Evolutionary conservation across 2,797 vertebrate genomes (phyloP), one percentile per base, ranked within the genome.

Genomic region (Xenops minutus): DNA sequence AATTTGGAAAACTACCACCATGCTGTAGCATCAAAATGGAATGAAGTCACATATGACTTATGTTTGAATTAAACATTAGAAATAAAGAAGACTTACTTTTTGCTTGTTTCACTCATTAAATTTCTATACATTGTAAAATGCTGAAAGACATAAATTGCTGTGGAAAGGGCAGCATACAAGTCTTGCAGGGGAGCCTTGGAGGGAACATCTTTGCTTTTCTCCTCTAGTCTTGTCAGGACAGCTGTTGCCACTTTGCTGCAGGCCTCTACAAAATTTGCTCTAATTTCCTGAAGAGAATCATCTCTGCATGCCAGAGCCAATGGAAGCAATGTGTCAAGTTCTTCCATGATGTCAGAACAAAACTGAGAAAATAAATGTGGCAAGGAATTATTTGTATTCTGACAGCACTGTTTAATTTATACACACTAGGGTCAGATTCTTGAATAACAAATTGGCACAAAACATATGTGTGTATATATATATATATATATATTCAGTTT

Each of bases 251-350:
- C 98, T 97, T 98, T 98, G 96, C 98, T 97, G 92, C 98, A 99
- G n/a, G 98, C 98, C 88, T 99, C 99, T 91, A 98, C 98, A 85
- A 99, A 99, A 97, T 98, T 99, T 78, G 97, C 97, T 97, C 98
- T 98, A 86, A 99, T 99, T 95, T 99, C 98, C 97, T 98, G 98
- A 91, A 99, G 98, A 89, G 97, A 97, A 95, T 97, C 98, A 89
- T 98, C 98, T 92, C 97, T 98, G 98, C 98, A 99, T 85, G 98
- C 98, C 97, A 98, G 97, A 88, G 99, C 99, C 97, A 99, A 95
- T 56, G 99, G 99, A 93, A 99, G 98, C 88, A 99, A 97, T 87
- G 97, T 97, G 96, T 99, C 99, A 78, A 99, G 97, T 95, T 99
- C 98, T 94, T 98, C 98, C 97, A 98, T 94, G 97, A 99, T 97